Percentiles rank a stretch among this genome's conserved stretches.
phyloP scores from a whole-genome alignment of 2,888 invertebrate genomes.

The Heliconius hortense region DNA sequence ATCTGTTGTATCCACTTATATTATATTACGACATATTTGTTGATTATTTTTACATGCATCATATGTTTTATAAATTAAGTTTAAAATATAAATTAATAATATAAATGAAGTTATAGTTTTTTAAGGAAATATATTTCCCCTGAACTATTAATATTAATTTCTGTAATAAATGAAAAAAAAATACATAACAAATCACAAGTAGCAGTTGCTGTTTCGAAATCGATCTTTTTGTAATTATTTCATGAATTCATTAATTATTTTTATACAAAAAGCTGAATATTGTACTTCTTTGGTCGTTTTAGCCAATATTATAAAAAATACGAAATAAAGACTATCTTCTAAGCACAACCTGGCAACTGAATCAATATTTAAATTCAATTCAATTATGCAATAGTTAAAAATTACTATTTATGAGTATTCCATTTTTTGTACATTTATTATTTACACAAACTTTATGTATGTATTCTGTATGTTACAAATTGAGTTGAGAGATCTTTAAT shows the following conservation, averaged over 20 bases:
- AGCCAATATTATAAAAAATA: constrained; percentile 28
- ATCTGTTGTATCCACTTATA: no score
- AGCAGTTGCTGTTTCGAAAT: neutral
- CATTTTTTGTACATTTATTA: constrained; percentile 8
- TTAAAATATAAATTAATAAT: no score
- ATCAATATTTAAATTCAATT: neutral
- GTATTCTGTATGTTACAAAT: neutral
- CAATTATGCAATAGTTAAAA: constrained; percentile 16
- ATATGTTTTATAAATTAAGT: no score
- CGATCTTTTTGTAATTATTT: neutral
- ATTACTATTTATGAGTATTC: constrained; percentile 21
- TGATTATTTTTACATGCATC: no score
- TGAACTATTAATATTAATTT: no score
- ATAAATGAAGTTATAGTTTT: no score
- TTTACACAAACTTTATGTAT: neutral
- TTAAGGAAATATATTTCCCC: no score
- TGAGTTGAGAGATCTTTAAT: constrained; percentile 1
- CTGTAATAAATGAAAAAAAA: no score
- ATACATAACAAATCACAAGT: neutral
- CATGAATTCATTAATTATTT: neutral
- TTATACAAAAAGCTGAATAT: constrained; percentile 53
- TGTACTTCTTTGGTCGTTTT: constrained; percentile 67
- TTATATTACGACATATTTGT: no score
- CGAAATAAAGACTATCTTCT: constrained; percentile 9
- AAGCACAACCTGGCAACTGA: constrained; percentile 34